Base-by-base conservation (phyloP, 2,113 vertebrate species). In the Potamarius usumacintae region DNA sequence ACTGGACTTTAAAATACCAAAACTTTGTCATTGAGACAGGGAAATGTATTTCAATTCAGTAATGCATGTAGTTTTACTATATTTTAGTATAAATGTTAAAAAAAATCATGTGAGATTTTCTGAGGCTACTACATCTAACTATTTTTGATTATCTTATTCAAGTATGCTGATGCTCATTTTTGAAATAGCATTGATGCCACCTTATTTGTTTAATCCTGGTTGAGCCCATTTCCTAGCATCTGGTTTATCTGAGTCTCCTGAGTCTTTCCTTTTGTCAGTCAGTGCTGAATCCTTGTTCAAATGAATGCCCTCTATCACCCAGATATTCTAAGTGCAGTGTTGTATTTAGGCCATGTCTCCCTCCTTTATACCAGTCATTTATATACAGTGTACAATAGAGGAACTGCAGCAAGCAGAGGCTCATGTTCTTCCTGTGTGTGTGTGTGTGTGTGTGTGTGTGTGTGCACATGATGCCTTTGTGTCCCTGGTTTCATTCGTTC, bases 281-380 rank as follows among this genome's bases (percentile, higher is more conserved):
- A 57, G 1, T 30, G 48, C 58, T 78, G 27, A 77, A 30, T 18
- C 25, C 8, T 15, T 69, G 30, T 55, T 30, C 42, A 42, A 42
- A 14, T 10, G 30, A 5, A 63, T 7, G 34, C 90, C 50, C 88
- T 60, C 86, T 88, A 69, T 50, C 83, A 87, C 67, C 6, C 10
- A 48, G 7, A 11, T 6, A 0, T 17, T 53, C 78, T 57, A 79
- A 87, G 1, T 85, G 53, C 85, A 88, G 18, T 7, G 14, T 74
- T 57, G 88, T 57, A 91, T 89, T 82, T 88, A 76, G 78, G 90
- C 85, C 87, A 88, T 62, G 83, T 79, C 63, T 85, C 83, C 85
- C 83, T 48, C 67, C n/a, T 17, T 1, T 72, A 53, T 65, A 77
- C 57, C 9, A 65, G 18, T 84, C 77, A 50, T 88, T 65, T 78